A percentile compares a stretch with the other conserved stretches of the same genome.
Evolutionary conservation across 2,888 invertebrate species (phyloP).

Genomic region (Drosophila affinis): DNA sequence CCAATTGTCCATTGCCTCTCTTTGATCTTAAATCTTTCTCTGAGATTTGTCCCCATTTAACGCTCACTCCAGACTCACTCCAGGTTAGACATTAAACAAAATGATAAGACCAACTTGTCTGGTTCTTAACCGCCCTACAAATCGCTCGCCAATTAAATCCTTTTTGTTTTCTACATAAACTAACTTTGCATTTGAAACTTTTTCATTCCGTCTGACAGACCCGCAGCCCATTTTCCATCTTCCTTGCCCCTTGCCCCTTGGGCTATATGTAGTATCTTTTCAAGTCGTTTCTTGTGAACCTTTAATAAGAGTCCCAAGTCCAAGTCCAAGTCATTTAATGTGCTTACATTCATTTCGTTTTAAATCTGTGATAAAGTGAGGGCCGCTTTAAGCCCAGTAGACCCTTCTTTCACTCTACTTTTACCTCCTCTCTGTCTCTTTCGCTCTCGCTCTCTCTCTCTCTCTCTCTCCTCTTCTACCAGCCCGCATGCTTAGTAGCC

Average conservation of each 20-base stretch:
- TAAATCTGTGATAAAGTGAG: slow-evolving; percentile 73
- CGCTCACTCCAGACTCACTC: slow-evolving; percentile 1
- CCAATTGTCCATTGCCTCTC: too few relatives aligned
- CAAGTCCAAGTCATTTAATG: slow-evolving; percentile 66
- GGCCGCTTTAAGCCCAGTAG: slow-evolving; percentile 62
- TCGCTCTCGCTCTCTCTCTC: neutral
- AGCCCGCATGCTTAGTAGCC: slow-evolving; percentile 14
- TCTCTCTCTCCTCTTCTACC: neutral
- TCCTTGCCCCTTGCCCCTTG: neutral
- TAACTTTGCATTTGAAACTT: slow-evolving; percentile 58
- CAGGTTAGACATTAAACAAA: slow-evolving; percentile 26
- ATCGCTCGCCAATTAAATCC: slow-evolving; percentile 75
- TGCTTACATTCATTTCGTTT: slow-evolving; percentile 75
- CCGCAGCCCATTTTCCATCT: neutral
- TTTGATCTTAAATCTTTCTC: too few relatives aligned
- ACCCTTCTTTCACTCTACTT: neutral
- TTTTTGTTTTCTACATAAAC: slow-evolving; percentile 53
- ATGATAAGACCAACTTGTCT: slow-evolving; percentile 44
- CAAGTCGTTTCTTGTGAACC: slow-evolving; percentile 40
- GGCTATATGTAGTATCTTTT: slow-evolving; percentile 16
- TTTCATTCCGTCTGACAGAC: slow-evolving; percentile 30
- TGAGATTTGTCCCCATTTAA: neutral
- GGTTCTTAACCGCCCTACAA: slow-evolving; percentile 59
- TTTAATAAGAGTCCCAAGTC: slow-evolving; percentile 48
- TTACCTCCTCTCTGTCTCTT: neutral